phyloP scores from a whole-genome alignment of 1,140 invertebrate species.

The Trachymyrmex cornetzi region DNA sequence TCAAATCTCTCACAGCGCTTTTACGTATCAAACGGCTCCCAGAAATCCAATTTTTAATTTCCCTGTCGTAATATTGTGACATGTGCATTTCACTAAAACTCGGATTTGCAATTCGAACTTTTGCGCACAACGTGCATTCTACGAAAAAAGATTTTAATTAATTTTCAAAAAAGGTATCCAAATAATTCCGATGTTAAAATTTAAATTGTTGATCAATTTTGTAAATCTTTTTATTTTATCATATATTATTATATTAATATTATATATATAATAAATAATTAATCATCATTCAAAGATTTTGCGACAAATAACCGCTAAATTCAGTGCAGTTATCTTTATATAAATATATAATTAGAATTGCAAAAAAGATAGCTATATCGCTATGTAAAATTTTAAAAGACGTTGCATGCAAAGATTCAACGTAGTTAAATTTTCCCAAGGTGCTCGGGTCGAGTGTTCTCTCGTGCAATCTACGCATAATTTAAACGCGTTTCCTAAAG shows the following conservation, averaged over 20 bases:
- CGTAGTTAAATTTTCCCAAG: constrained; percentile 34
- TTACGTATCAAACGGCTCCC: neutral
- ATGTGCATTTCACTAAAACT: neutral
- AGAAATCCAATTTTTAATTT: neutral
- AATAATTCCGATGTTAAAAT: constrained; percentile 4
- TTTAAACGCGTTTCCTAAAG: constrained; percentile 27
- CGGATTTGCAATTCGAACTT: neutral
- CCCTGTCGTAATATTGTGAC: neutral
- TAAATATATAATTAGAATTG: neutral
- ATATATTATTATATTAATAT: neutral
- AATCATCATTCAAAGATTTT: neutral
- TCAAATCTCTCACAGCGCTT: neutral
- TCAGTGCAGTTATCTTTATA: neutral
- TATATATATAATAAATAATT: neutral
- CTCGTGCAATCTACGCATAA: constrained; percentile 1
- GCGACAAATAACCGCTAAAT: neutral
- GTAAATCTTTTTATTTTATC: neutral
- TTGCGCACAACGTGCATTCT: neutral
- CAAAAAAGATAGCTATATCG: neutral
- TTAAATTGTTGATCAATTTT: neutral
- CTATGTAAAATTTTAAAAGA: neutral
- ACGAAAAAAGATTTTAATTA: constrained; percentile 1
- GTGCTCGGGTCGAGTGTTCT: neutral
- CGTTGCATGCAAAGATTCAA: neutral
- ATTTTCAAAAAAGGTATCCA: neutral